Base-by-base conservation (phyloP, 2,888 invertebrate species). In the Alcis repandata region DNA sequence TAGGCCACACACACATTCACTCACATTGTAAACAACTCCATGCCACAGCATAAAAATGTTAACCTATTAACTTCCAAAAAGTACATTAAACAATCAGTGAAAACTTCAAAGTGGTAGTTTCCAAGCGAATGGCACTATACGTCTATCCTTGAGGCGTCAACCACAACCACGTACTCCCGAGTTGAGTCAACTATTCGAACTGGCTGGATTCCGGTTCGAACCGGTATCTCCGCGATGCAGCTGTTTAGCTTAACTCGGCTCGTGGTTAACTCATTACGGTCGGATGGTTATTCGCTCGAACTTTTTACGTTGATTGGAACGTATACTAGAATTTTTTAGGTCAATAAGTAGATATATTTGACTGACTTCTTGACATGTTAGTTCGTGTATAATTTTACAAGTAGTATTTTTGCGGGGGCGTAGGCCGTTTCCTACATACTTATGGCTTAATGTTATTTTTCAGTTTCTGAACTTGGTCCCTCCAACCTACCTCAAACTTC, bases 131-230 rank as follows among this genome's bases (percentile, higher is more conserved):
- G 32, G 32, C 11, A 49, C 32, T 17, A 40, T 51, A 20, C 13
- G 20, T 20, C n/a, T 11, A n/a, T 20, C 33, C 2, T 13, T 20
- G 13, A 46, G 53, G 38, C 19, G 60, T 22, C 22, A 46, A 46
- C 53, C 53, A 20, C 53, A 53, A 40, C 38, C 32, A 61, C 36
- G 59, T 22, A 15, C 17, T 46, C 9, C 22, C 20, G 36, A 60
- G 38, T 61, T 53, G 46, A 11, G 17, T 19, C 22, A 45, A 59
- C 43, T 38, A 61, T 53, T 36, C 60, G 19, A 32, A 32, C 49
- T 40, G 40, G 22, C 38, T 36, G 36, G 15, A 45, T 45, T 19
- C 38, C 38, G n/a, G 32, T 9, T 22, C 22, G 22, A 22, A 53
- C 53, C 38, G 20, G 52, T 9, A 19, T 49, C 41, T 49, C 17